Base-by-base conservation (phyloP, 1,140 invertebrate genomes). In the Cepaea nemoralis region DNA sequence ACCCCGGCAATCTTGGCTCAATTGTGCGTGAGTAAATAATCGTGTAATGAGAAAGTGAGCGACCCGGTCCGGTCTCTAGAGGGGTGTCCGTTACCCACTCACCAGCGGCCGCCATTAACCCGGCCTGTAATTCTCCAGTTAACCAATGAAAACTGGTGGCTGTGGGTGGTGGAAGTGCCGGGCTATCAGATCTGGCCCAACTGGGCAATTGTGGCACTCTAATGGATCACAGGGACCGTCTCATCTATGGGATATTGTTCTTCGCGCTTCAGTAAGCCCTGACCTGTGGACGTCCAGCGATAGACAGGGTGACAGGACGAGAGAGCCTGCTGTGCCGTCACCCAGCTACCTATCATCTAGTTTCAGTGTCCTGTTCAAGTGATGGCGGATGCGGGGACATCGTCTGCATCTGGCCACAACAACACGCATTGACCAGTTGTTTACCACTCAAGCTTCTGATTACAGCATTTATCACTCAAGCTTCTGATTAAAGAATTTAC, bases 21-120 rank as follows among this genome's bases (percentile, higher is more conserved):
- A 78, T 69, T 78, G 33, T 39, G n/a, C 66, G 1, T 42, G 77
- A 69, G 77, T 67, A 78, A 67, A 69, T 67, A 69, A 67, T 69
- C 77, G 66, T 78, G 59, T 78, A 78, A 78, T 78, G 37, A 69
- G 59, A 78, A 69, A 48, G 66, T 37, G 40, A 35, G 42, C 1
- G 35, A 48, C 77, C 27, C 6, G 8, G 39, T 12, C 19, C 14
- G 35, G 0, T 48, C 66, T 69, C 59, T n/a, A 0, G 42, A 45
- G 59, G n/a, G 33, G 63, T 50, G 31, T 78, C 39, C 31, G 55
- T 77, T 77, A 35, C 75, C 6, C 2, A 14, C 2, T 5, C 40
- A 27, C 31, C 42, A 45, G 5, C 35, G 6, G 39, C 16, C 27
- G 75, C 39, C 50, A 77, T 77, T 77, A 63, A 33, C 27, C 55